These are phyloP conservation scores for Griposia aprilina DNA, from an alignment of 2,888 invertebrate species.

Conservation along the genomic window DNA sequence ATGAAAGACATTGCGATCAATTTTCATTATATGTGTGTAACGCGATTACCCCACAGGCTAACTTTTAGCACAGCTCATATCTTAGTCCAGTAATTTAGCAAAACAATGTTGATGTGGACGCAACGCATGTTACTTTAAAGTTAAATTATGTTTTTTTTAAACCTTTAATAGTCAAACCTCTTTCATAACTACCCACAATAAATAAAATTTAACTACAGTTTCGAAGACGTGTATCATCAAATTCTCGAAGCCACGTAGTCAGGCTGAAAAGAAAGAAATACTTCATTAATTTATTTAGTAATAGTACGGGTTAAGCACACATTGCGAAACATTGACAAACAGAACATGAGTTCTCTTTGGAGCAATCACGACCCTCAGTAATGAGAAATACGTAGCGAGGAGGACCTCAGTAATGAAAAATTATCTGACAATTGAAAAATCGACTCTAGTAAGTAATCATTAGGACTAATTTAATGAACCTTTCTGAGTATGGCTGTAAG, in stretches of 20 bases:
- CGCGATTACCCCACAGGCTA: background rate
- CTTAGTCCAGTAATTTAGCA: background rate
- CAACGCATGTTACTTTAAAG: background rate
- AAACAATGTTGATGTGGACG: background rate
- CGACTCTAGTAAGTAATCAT: too few relatives aligned
- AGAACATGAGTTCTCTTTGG: background rate
- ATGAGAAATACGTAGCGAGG: background rate
- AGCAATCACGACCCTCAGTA: background rate
- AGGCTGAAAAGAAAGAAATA: constrained; percentile 82
- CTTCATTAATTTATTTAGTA: background rate
- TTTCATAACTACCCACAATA: background rate
- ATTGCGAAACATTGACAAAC: background rate
- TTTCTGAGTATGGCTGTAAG: too few relatives aligned
- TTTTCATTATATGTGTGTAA: background rate
- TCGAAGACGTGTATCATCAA: constrained; percentile 55
- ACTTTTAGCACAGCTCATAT: background rate
- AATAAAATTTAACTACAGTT: constrained; percentile 45
- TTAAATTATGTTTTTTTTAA: background rate
- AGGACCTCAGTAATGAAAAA: background rate
- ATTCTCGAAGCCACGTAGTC: constrained; percentile 88
- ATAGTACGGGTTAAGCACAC: background rate
- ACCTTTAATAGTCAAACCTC: background rate
- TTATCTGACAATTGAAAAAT: background rate
- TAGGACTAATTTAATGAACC: too few relatives aligned
- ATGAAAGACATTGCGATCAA: background rate